These are phyloP conservation scores for Metopolophium dirhodum DNA, from an alignment of 1,140 invertebrate genomes.

Conservation along the genomic window DNA sequence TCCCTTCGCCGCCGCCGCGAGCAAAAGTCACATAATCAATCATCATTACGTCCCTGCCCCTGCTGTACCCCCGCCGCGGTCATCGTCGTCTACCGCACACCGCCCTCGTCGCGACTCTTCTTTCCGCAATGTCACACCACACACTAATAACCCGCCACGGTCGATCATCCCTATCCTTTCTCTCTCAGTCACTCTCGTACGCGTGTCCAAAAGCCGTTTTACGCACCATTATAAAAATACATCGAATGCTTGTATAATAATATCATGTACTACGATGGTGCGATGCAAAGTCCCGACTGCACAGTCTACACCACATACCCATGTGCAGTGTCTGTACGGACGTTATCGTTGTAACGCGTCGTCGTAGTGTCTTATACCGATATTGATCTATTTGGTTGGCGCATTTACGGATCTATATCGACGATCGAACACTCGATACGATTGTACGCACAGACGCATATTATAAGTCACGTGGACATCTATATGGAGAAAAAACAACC, in stretches of 20 bases:
- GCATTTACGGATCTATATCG: background rate
- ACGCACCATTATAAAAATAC: background rate
- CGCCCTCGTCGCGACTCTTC: background rate
- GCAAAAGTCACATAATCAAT: slow-evolving; percentile 53
- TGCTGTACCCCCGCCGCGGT: background rate
- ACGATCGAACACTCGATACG: background rate
- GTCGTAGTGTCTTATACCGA: background rate
- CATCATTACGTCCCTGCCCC: slow-evolving; percentile 40
- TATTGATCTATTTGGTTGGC: background rate
- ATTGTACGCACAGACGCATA: background rate
- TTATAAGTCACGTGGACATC: background rate
- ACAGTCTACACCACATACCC: too few species aligned
- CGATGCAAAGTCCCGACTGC: too few species aligned
- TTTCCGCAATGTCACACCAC: slow-evolving; percentile 1
- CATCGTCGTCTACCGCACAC: background rate
- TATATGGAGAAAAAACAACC: background rate
- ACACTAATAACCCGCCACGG: slow-evolving; percentile 50
- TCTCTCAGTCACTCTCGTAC: background rate
- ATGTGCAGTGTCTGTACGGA: too few species aligned
- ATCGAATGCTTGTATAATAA: background rate
- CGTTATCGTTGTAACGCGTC: too few species aligned
- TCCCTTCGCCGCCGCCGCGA: background rate
- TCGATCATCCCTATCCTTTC: background rate
- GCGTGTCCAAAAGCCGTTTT: slow-evolving; percentile 40
- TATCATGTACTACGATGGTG: too few species aligned